Percentiles rank a stretch among this genome's conserved stretches.
Evolutionary conservation across 2,888 invertebrate species (phyloP).

Genomic region (Drosophila borealis): DNA sequence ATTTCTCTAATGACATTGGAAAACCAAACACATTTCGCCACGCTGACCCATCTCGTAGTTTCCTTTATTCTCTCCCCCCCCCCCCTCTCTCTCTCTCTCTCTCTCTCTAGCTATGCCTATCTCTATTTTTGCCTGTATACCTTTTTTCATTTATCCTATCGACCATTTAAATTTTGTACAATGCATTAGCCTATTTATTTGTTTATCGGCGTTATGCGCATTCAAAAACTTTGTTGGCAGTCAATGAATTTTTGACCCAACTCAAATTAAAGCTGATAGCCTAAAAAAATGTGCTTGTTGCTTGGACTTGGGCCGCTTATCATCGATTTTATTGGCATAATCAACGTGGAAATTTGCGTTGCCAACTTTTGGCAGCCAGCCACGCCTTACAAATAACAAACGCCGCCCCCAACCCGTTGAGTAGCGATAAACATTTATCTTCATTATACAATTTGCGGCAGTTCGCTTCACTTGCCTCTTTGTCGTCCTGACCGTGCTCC

Average conservation of each 20-base stretch:
- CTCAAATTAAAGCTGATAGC: slow-evolving; percentile 48
- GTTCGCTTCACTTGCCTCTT: slow-evolving; percentile 27
- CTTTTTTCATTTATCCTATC: slow-evolving; percentile 8
- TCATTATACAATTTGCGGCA: slow-evolving; percentile 75
- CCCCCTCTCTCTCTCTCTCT: background rate
- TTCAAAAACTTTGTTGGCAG: slow-evolving; percentile 49
- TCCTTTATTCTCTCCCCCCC: slow-evolving; percentile 1
- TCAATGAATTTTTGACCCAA: slow-evolving; percentile 39
- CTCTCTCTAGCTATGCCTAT: background rate
- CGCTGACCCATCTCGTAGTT: slow-evolving; percentile 1
- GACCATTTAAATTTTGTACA: slow-evolving; percentile 53
- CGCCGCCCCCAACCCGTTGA: slow-evolving; percentile 28
- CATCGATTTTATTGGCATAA: slow-evolving; percentile 80
- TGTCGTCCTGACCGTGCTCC: slow-evolving; percentile 1
- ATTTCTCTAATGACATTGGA: slow-evolving; percentile 59
- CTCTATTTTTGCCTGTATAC: slow-evolving; percentile 4
- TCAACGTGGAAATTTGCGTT: slow-evolving; percentile 73
- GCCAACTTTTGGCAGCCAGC: slow-evolving; percentile 70
- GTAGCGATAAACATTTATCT: slow-evolving; percentile 76
- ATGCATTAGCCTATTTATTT: slow-evolving; percentile 58
- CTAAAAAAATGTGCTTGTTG: slow-evolving; percentile 57
- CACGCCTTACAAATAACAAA: slow-evolving; percentile 51
- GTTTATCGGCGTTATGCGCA: slow-evolving; percentile 36
- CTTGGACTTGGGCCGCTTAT: slow-evolving; percentile 51
- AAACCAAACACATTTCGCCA: slow-evolving; percentile 19